Conservation (phyloP, 2,797 vertebrate species). For the Schizothorax lantsangensis region DNA sequence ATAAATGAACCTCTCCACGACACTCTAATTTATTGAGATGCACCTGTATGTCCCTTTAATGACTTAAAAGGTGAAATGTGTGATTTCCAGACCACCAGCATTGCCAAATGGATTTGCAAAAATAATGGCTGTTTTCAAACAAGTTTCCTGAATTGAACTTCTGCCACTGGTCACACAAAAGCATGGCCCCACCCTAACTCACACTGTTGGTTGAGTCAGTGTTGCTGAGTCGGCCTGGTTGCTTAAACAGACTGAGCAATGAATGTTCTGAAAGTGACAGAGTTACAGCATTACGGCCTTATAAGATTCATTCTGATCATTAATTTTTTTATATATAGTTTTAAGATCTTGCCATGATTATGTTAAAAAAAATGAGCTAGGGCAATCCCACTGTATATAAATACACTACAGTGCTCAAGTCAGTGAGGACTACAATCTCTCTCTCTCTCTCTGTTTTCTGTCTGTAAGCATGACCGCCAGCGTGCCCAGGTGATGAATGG, state of each 20-base stretch:
- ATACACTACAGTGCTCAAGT: slow-evolving; percentile 32
- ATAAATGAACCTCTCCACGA: too few species aligned
- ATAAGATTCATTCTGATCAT: background rate
- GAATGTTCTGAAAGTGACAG: background rate
- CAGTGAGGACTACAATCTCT: slow-evolving; percentile 19
- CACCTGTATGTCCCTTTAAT: background rate
- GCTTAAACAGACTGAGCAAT: background rate
- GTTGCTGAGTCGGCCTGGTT: background rate
- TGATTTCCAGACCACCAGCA: background rate
- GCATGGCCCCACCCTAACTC: background rate
- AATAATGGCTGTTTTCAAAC: background rate
- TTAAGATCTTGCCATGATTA: background rate
- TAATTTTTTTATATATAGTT: background rate
- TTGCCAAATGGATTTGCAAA: background rate
- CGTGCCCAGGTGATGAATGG: slow-evolving; percentile 79
- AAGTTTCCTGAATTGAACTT: background rate
- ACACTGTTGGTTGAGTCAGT: background rate
- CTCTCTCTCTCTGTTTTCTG: slow-evolving; percentile 59
- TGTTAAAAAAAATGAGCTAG: background rate
- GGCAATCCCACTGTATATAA: slow-evolving; percentile 23
- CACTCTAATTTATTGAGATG: too few species aligned
- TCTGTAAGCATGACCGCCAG: slow-evolving; percentile 66
- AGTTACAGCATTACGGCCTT: background rate
- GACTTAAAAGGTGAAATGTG: background rate
- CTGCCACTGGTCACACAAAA: background rate